These are phyloP conservation scores for Heliconius ismenius DNA, from an alignment of 2,888 invertebrate genomes.

Conservation along the genomic window DNA sequence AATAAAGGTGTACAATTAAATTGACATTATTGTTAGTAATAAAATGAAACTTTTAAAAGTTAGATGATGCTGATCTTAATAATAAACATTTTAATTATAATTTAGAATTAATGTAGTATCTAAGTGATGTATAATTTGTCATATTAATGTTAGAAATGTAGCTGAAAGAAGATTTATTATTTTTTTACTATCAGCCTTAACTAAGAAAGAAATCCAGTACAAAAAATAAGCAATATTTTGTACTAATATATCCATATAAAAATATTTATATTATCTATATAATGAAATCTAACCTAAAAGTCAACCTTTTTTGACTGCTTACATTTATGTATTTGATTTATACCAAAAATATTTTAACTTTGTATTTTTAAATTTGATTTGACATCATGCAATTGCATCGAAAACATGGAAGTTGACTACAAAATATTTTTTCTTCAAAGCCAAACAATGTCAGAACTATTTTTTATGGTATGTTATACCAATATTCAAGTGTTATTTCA, in stretches of 20 bases:
- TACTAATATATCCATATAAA: slow-evolving; percentile 4
- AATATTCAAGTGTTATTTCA: background rate
- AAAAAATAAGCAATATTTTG: slow-evolving; percentile 13
- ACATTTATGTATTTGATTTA: background rate
- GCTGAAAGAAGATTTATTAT: background rate
- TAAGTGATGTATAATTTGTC: slow-evolving; percentile 9
- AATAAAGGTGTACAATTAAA: slow-evolving; percentile 8
- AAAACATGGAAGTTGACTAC: background rate
- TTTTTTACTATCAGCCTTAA: slow-evolving; percentile 12
- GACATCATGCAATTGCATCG: background rate
- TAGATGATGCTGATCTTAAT: slow-evolving; percentile 8
- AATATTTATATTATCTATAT: slow-evolving; percentile 5
- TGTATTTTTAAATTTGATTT: background rate
- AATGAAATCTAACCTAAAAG: background rate
- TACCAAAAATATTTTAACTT: slow-evolving; percentile 2
- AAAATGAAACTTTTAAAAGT: background rate
- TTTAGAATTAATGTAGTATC: slow-evolving; percentile 11
- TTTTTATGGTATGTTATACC: background rate
- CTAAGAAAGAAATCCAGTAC: slow-evolving; percentile 2
- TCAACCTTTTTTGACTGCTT: background rate
- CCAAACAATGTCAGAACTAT: background rate
- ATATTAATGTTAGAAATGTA: slow-evolving; percentile 6
- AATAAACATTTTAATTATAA: background rate
- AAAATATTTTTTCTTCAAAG: background rate
- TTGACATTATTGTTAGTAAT: background rate